Evolutionary conservation across 2,113 vertebrate genomes (phyloP).

Genomic region (Brachypodius melanocephalos): DNA sequence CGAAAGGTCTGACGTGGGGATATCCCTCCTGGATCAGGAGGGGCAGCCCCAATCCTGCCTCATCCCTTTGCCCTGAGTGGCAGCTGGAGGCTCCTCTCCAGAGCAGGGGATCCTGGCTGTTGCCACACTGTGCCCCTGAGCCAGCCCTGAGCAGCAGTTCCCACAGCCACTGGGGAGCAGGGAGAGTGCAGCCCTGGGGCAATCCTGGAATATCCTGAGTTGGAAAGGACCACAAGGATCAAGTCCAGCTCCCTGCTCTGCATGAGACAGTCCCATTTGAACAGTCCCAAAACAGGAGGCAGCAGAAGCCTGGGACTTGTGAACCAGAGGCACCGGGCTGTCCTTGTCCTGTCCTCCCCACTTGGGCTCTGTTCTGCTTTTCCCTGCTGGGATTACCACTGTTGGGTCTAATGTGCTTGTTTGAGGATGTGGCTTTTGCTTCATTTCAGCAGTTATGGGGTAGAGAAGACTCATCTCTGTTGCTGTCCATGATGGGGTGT

Average conservation of each 20-base stretch:
- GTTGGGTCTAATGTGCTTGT: not conserved
- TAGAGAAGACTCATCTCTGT: not conserved
- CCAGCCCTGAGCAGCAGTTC: not conserved
- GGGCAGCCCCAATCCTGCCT: not conserved
- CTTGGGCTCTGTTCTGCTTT: not conserved
- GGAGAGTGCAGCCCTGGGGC: not conserved
- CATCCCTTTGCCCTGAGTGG: not conserved
- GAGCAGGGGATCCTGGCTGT: not conserved
- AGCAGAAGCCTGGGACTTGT: not conserved
- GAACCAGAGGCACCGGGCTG: not conserved
- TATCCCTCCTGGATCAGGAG: not conserved
- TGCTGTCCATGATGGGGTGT: not conserved
- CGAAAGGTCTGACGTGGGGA: not conserved
- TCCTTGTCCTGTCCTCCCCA: not conserved
- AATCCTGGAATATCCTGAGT: fast-evolving
- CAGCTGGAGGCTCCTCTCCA: not conserved
- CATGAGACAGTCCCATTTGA: fast-evolving
- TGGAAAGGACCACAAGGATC: not conserved
- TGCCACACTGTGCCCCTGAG: not conserved
- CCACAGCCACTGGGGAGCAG: not conserved
- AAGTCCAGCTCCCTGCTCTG: not conserved
- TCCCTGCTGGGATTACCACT: not conserved
- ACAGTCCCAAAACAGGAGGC: not conserved
- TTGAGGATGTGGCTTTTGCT: not conserved
- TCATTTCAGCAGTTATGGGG: not conserved